Evolutionary conservation across 2,888 invertebrate species (phyloP).

Genomic region (Pristionchus maxplancki): DNA sequence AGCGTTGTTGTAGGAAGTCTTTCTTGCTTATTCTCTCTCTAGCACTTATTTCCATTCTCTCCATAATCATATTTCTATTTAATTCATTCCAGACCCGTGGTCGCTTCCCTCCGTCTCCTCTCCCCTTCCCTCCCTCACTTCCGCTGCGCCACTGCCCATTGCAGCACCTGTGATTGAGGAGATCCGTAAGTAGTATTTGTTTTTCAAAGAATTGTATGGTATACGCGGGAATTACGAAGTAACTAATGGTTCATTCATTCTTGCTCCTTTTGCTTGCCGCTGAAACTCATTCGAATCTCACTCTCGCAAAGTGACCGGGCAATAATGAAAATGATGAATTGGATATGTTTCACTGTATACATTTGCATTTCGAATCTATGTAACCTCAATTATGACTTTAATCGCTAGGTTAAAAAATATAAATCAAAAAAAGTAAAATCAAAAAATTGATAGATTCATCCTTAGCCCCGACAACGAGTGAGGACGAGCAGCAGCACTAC

Average conservation of each 20-base stretch:
- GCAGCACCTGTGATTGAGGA: neutral
- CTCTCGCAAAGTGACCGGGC: no score
- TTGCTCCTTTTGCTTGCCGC: no score
- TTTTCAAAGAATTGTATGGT: no score
- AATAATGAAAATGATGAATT: no score
- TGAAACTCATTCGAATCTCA: no score
- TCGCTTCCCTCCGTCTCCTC: constrained; percentile 35
- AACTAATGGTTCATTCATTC: no score
- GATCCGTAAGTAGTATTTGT: neutral
- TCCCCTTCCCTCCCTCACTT: neutral
- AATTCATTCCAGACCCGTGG: constrained; percentile 13
- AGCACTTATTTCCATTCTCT: neutral
- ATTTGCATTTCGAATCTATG: no score
- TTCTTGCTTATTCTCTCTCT: neutral
- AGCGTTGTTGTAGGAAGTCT: no score
- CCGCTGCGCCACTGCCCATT: neutral
- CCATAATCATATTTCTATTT: no score
- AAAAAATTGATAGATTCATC: neutral
- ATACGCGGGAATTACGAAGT: no score
- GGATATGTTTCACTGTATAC: no score
- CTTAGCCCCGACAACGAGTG: neutral
- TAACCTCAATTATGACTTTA: no score
- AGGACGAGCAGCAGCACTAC: constrained; percentile 23
- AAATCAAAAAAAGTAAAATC: neutral
- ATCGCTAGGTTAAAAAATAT: neutral